Evolutionary conservation across 30 jellyfish, hydroid and myxozoan species (phyloP).

Genomic region (Catostylus mosaicus): DNA sequence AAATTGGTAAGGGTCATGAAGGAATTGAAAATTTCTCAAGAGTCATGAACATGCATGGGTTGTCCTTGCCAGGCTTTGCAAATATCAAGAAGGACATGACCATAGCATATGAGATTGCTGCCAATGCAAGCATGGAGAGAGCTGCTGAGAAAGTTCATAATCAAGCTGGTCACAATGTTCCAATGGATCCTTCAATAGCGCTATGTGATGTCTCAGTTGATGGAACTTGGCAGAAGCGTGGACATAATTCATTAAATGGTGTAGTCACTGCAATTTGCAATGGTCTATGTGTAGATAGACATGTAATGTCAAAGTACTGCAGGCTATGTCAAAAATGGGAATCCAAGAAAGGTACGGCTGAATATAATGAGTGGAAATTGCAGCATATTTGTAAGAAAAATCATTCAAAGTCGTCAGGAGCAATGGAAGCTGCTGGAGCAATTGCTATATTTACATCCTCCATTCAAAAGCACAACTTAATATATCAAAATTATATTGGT

Average conservation of each 20-base stretch:
- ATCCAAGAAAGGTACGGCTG: constrained; percentile 16
- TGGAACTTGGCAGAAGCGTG: constrained; percentile 22
- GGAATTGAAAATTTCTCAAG: constrained; percentile 13
- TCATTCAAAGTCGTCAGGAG: constrained; percentile 57
- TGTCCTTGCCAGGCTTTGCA: not conserved
- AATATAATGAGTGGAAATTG: constrained; percentile 31
- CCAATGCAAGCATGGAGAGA: constrained; percentile 20
- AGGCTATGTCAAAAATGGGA: constrained; percentile 14
- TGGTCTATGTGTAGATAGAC: constrained; percentile 13
- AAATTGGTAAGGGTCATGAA: constrained; percentile 21
- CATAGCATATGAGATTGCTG: constrained; percentile 7
- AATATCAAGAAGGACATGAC: not conserved
- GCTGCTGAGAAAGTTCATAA: not conserved
- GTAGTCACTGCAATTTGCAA: constrained; percentile 9
- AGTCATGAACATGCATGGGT: constrained; percentile 18
- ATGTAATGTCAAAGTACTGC: not conserved
- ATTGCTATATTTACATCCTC: constrained; percentile 29
- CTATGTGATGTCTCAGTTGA: constrained; percentile 13
- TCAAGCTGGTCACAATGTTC: not conserved
- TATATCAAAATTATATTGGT: constrained; percentile 25
- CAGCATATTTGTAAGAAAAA: constrained; percentile 41
- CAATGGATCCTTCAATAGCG: constrained; percentile 14
- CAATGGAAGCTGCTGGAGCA: constrained; percentile 74
- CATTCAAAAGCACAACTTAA: constrained; percentile 27
- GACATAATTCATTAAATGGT: constrained; percentile 11